These are phyloP conservation scores for Helogale parvula DNA, from an alignment of 2,113 vertebrate genomes.

Conservation along the genomic window DNA sequence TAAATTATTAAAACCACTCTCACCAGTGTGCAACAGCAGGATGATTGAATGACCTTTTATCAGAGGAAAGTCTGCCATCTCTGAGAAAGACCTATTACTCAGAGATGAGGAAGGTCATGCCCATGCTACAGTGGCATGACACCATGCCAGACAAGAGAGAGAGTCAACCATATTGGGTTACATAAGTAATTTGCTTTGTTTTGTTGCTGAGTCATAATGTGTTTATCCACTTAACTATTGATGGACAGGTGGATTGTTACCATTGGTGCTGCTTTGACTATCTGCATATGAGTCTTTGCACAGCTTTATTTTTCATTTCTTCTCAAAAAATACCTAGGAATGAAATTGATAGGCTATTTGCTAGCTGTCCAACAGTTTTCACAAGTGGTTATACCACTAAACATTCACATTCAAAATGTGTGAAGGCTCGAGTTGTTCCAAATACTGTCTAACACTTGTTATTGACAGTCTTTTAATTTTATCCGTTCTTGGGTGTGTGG, in stretches of 20 bases:
- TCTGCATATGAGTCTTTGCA: neutral
- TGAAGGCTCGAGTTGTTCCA: neutral
- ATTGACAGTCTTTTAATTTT: neutral
- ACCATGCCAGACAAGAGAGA: neutral
- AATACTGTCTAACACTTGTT: neutral
- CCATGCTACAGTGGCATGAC: neutral
- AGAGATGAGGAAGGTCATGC: neutral
- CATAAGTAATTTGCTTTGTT: neutral
- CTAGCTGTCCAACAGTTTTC: neutral
- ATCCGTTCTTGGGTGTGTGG: neutral
- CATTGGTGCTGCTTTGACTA: neutral
- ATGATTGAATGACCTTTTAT: neutral
- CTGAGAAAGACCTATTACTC: neutral
- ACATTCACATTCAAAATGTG: neutral
- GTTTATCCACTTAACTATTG: neutral
- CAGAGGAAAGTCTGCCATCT: neutral
- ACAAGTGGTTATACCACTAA: neutral
- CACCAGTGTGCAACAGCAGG: neutral
- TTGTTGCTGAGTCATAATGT: neutral
- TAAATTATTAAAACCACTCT: conserved; percentile 12
- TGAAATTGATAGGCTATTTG: neutral
- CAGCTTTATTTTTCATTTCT: conserved; percentile 32
- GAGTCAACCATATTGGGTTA: neutral
- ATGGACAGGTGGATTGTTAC: neutral
- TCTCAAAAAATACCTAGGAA: neutral